phyloP scores from a whole-genome alignment of 2,797 vertebrate species.

The Champsocephalus gunnari region DNA sequence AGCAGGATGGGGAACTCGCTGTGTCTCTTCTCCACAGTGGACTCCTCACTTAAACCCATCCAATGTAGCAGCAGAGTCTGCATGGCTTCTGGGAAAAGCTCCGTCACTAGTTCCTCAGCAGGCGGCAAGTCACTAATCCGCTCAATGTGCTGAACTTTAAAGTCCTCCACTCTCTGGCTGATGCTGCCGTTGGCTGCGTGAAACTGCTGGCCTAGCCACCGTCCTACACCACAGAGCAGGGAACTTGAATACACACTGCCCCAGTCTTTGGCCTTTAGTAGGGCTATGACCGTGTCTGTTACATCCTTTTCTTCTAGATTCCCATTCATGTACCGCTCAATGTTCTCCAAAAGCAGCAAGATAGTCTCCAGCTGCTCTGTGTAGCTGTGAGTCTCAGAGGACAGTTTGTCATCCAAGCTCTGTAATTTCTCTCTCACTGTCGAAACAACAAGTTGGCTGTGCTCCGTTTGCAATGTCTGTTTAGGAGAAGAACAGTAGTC shows the following conservation, averaged over 20 bases:
- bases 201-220: constrained; percentile 87
- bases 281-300: constrained; percentile 67
- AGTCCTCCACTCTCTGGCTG: constrained; percentile 86
- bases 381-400: constrained; percentile 22
- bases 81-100: constrained; percentile 89
- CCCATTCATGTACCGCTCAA: constrained; percentile 63
- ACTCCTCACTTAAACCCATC: constrained; percentile 87
- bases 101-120: constrained; percentile 83
- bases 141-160: constrained; percentile 88
- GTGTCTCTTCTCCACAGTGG: constrained; percentile 81
- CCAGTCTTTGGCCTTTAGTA: constrained; percentile 73
- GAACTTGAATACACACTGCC: constrained; percentile 79
- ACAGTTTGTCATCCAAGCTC: constrained; percentile 65
- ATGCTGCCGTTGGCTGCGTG: constrained; percentile 83
- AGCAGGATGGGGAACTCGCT: constrained; percentile 89
- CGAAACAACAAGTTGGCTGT: constrained; percentile 12
- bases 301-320: constrained; percentile 71
- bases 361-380: constrained; percentile 62
- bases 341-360: constrained; percentile 74
- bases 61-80: constrained; percentile 85
- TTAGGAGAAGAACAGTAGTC: constrained; percentile 79
- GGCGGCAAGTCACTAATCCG: constrained; percentile 87
- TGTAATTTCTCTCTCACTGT: constrained; percentile 69
- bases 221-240: constrained; percentile 78
- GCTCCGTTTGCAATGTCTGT: constrained; percentile 29